These are phyloP conservation scores for Pteromalus puparum DNA, from an alignment of 1,140 invertebrate genomes.

Conservation along the genomic window DNA sequence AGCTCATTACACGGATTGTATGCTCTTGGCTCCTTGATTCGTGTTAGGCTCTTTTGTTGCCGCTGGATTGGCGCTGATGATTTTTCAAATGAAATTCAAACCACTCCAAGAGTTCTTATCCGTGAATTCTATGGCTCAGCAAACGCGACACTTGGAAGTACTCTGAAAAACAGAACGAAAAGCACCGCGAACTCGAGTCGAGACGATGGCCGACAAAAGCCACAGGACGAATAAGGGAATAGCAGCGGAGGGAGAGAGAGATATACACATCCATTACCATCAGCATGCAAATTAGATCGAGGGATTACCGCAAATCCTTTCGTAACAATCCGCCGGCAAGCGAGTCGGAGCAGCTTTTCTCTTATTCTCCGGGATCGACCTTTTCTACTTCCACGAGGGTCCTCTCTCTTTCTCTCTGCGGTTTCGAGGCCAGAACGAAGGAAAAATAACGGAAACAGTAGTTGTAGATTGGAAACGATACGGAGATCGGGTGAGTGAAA, in stretches of 20 bases:
- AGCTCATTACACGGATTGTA: constrained; percentile 4
- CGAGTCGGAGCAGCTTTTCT: constrained; percentile 1
- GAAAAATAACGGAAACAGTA: not conserved
- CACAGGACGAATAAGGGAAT: constrained; percentile 65
- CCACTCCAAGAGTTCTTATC: too few species aligned
- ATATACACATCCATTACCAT: constrained; percentile 74
- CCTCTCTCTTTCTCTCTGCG: not conserved
- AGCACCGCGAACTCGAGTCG: not conserved
- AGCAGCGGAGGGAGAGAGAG: not conserved
- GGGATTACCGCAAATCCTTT: constrained; percentile 75
- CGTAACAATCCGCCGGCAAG: constrained; percentile 67
- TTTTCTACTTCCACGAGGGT: constrained; percentile 11
- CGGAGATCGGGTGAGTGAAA: too few species aligned
- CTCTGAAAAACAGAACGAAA: not conserved
- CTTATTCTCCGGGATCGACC: not conserved
- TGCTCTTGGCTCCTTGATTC: not conserved
- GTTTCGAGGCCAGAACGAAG: not conserved
- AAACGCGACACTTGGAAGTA: not conserved
- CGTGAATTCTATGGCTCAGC: too few species aligned
- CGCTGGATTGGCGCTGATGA: not conserved
- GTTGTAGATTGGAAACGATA: too few species aligned
- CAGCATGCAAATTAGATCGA: constrained; percentile 75
- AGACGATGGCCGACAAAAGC: constrained; percentile 55
- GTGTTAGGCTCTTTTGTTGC: not conserved
- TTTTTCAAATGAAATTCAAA: too few species aligned